Evolutionary conservation across 2,797 vertebrate genomes (phyloP).

Genomic region (Rachycentron canadum): DNA sequence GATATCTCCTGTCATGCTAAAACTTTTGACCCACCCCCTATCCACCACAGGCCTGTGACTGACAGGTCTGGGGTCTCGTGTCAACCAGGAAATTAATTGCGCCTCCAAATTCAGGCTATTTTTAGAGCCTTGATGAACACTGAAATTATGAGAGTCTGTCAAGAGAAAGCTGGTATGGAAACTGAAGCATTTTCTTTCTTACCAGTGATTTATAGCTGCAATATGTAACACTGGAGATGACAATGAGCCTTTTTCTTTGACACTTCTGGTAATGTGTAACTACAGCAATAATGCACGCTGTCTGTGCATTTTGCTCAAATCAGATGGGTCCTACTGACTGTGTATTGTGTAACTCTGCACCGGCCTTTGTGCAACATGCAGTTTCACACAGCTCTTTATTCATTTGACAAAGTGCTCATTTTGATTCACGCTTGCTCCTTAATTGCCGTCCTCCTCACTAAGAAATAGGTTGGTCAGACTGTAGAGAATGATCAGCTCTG

Average conservation of each 20-base stretch:
- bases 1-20: slow-evolving; percentile 17
- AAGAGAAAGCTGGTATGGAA: slow-evolving; percentile 16
- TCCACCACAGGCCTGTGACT: slow-evolving; percentile 22
- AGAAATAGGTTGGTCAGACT: slow-evolving; percentile 41
- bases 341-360: slow-evolving; percentile 4
- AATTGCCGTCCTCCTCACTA: slow-evolving; percentile 31
- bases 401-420: slow-evolving; percentile 19
- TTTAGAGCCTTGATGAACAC: slow-evolving; percentile 32
- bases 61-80: slow-evolving; percentile 30
- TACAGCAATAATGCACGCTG: neutral
- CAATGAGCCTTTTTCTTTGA: neutral
- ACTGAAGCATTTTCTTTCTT: neutral
- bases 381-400: slow-evolving; percentile 19
- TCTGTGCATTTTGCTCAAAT: slow-evolving; percentile 6
- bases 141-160: slow-evolving; percentile 37
- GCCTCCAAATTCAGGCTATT: slow-evolving; percentile 37
- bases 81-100: slow-evolving; percentile 28
- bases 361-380: slow-evolving; percentile 4
- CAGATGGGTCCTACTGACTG: neutral
- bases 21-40: slow-evolving; percentile 11
- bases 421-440: slow-evolving; percentile 31
- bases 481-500: slow-evolving; percentile 25
- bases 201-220: slow-evolving; percentile 22
- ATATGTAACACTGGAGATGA: neutral
- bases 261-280: neutral